phyloP scores from a whole-genome alignment of 2,113 vertebrate genomes.

The Proteles cristata region DNA sequence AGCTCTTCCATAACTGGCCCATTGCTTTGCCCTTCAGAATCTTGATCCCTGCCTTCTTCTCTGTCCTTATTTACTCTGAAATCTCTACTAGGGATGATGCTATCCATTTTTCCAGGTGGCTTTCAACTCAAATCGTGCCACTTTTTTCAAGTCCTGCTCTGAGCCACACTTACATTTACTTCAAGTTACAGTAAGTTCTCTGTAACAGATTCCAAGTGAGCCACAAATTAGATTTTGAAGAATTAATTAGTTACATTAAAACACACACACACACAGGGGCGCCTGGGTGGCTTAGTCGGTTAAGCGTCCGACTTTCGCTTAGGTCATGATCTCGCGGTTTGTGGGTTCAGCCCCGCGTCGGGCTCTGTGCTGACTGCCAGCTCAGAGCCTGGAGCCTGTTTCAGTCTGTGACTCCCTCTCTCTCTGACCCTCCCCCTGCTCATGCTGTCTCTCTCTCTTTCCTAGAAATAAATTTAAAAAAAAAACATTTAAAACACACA shows the following conservation, averaged over 20 bases:
- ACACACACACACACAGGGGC: too few species aligned
- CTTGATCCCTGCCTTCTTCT: neutral
- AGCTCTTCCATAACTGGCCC: neutral
- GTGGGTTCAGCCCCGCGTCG: too few species aligned
- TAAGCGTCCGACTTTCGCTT: too few species aligned
- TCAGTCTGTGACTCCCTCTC: too few species aligned
- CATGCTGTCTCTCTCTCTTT: too few species aligned
- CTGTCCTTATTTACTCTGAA: neutral
- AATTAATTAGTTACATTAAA: neutral
- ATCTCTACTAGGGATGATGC: neutral
- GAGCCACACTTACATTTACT: neutral
- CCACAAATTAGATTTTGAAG: neutral
- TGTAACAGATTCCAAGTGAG: neutral
- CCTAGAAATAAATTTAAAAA: too few species aligned
- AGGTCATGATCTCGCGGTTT: too few species aligned
- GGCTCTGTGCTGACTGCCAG: too few species aligned
- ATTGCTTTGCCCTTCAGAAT: neutral
- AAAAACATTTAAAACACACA: too few species aligned
- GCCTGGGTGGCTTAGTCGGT: too few species aligned
- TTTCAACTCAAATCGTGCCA: neutral
- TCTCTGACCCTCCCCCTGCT: too few species aligned
- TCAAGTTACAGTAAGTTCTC: neutral
- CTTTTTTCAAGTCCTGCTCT: neutral
- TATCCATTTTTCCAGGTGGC: neutral
- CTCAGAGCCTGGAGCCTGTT: too few species aligned